phyloP scores from a whole-genome alignment of 1,140 invertebrate genomes.

The Pseudobourletiella spinata region DNA sequence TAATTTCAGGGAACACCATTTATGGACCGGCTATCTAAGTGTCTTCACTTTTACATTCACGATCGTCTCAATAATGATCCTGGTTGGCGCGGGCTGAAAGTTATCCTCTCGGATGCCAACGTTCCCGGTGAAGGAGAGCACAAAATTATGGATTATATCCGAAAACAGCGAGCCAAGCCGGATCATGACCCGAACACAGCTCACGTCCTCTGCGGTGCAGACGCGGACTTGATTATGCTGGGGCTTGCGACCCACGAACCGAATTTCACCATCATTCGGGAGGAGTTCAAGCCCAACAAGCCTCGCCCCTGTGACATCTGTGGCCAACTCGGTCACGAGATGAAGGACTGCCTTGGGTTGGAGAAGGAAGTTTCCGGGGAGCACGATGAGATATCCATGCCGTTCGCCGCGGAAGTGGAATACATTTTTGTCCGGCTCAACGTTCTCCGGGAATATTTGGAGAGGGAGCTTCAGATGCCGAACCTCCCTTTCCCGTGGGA shows the following conservation, averaged over 20 bases:
- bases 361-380: constrained; percentile 43
- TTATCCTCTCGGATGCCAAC: constrained; percentile 97
- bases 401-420: constrained; percentile 59
- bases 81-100: constrained; percentile 89
- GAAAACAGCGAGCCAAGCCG: constrained; percentile 88
- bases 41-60: constrained; percentile 94
- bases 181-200: constrained; percentile 96
- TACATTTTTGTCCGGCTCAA: constrained; percentile 86
- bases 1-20: constrained; percentile 79
- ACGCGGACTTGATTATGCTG: constrained; percentile 97
- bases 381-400: constrained; percentile 45
- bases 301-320: constrained; percentile 94
- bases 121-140: constrained; percentile 98
- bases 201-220: constrained; percentile 95
- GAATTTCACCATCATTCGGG: constrained; percentile 94
- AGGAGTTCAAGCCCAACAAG: constrained; percentile 98
- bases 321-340: constrained; percentile 86
- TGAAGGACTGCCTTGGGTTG: constrained; percentile 84
- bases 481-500: constrained; percentile 86
- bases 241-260: constrained; percentile 97
- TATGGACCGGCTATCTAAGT: constrained; percentile 88
- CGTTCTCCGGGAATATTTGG: constrained; percentile 90
- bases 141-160: constrained; percentile 98
- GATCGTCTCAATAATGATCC: constrained; percentile 88
- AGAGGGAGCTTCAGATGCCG: constrained; percentile 82